phyloP scores from a whole-genome alignment of 2,113 vertebrate genomes.

The Rhynchopsitta pachyrhyncha region DNA sequence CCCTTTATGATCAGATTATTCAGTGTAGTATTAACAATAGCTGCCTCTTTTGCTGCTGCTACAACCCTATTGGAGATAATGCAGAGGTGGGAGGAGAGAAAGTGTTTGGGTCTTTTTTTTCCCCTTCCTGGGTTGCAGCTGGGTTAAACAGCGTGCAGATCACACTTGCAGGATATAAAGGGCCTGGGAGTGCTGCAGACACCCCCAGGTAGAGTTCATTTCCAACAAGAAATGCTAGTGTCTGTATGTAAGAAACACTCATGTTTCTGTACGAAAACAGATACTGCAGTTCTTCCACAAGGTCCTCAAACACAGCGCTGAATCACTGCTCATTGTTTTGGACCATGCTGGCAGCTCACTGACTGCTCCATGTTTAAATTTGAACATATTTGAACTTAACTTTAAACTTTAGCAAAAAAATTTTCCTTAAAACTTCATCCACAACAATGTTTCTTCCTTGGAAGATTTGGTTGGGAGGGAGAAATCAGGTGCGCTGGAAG shows the following conservation, averaged over 20 bases:
- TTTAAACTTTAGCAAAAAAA: neutral
- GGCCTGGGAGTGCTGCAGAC: neutral
- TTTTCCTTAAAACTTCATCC: neutral
- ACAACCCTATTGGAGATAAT: neutral
- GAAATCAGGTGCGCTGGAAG: neutral
- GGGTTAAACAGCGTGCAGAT: neutral
- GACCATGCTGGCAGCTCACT: neutral
- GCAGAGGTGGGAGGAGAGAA: neutral
- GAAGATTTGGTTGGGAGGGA: neutral
- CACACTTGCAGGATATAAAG: neutral
- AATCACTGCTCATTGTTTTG: fast-evolving
- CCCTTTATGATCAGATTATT: neutral
- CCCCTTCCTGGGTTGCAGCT: neutral
- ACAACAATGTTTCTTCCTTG: neutral
- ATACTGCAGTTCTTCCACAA: neutral
- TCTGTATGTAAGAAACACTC: neutral
- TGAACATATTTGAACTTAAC: neutral
- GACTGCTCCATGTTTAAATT: neutral
- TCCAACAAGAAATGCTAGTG: neutral
- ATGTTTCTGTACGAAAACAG: neutral
- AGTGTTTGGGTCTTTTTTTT: neutral
- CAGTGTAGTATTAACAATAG: neutral
- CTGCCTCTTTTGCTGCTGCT: neutral
- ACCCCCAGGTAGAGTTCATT: neutral
- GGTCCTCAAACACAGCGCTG: neutral